phyloP scores from a whole-genome alignment of 2,797 vertebrate genomes.

The Tapirus indicus region DNA sequence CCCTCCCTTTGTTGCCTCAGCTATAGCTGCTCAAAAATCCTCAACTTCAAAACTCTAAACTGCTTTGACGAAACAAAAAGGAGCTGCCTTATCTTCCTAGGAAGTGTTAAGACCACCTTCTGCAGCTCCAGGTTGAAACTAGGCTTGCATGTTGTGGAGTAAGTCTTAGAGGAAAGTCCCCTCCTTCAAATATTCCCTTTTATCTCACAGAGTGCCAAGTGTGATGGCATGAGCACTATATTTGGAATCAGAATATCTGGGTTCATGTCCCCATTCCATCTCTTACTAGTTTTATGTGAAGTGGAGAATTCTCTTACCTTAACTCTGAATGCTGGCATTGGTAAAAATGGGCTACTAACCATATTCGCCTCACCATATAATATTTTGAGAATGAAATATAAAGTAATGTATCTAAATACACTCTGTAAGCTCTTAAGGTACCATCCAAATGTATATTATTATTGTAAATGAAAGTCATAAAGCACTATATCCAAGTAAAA shows the following conservation, averaged over 20 bases:
- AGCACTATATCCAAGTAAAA: background rate
- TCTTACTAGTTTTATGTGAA: background rate
- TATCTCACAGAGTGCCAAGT: background rate
- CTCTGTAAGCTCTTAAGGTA: background rate
- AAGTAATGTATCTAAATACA: background rate
- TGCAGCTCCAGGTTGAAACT: background rate
- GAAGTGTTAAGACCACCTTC: background rate
- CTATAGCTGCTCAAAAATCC: background rate
- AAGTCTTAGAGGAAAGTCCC: background rate
- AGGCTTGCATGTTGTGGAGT: background rate
- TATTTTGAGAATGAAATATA: background rate
- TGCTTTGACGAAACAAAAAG: background rate
- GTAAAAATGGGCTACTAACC: background rate
- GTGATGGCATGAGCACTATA: background rate
- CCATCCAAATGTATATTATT: background rate
- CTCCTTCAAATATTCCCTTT: background rate
- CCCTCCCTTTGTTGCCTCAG: background rate
- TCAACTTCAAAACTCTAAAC: background rate
- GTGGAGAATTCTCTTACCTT: background rate
- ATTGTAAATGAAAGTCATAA: background rate
- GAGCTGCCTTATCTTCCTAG: background rate
- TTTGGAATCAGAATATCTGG: background rate
- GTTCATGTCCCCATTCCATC: background rate
- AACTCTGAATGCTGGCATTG: background rate
- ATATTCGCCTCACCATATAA: background rate